Evolutionary conservation across 2,888 invertebrate genomes (phyloP), one percentile per base, ranked within the genome.

Genomic region (Operophtera brumata): DNA sequence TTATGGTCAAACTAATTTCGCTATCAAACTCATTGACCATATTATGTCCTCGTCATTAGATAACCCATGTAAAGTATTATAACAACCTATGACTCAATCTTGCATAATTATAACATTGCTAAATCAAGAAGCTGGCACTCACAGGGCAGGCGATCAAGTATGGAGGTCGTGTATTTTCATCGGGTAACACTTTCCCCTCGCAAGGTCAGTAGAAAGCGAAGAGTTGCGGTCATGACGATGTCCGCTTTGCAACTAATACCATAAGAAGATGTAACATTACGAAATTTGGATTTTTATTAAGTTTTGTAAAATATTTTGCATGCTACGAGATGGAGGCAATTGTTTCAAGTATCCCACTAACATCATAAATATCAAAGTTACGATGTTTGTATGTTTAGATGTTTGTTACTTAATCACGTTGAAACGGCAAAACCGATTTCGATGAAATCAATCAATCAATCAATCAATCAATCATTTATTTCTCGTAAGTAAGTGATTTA

Each of bases 201-300:
- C 66, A 69, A 67, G 69, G 69, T 67, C 61, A 49, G 59, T 64
- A 62, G 65, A 69, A 66, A 67, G 64, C 57, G 61, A 62, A 49
- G 61, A 59, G 53, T 14, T 47, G 46, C 56, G 61, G 54, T 57
- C 59, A 59, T 37, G 35, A 49, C 43, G 51, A 53, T 47, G 54
- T 40, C 49, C 39, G 53, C 47, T 40, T 36, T 41, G 47, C 47
- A 48, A 52, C 48, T 40, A 52, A 52, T 45, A 14, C 39, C 41
- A 11, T 26, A 41, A 28, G 28, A 28, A 26, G 28, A 10, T 28
- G 7, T n/a, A 12, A n/a, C n/a, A 40, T 25, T 13, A 8, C 8
- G 13, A 37, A 13, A 13, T 14, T 13, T 11, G 6, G 6, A 7
- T 30, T 30, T 7, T 30, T 30, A 9, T 7, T 20, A 20, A 20